These are phyloP conservation scores for Drosophila stalkeri DNA, from an alignment of 2,888 invertebrate species.

Conservation along the genomic window DNA sequence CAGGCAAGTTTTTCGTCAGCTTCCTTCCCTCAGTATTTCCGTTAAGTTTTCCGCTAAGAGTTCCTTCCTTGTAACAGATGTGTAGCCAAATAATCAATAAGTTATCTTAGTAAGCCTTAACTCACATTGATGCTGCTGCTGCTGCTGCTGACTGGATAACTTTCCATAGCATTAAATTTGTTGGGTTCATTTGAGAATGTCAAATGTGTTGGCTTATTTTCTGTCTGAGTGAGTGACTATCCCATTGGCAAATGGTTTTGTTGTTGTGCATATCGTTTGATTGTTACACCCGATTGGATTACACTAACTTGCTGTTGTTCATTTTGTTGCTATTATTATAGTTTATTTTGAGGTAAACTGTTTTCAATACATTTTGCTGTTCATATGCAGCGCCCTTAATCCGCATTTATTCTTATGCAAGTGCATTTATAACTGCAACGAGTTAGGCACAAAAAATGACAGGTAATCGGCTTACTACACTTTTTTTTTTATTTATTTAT, in stretches of 20 bases:
- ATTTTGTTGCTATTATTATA: background rate
- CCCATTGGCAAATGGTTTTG: slow-evolving; percentile 43
- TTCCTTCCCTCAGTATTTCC: slow-evolving; percentile 46
- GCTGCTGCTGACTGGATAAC: slow-evolving; percentile 43
- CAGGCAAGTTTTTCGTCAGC: slow-evolving; percentile 11
- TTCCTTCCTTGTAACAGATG: slow-evolving; percentile 56
- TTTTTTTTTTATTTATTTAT: background rate
- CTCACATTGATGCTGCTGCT: background rate
- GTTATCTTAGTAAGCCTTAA: slow-evolving; percentile 40
- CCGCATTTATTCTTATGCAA: slow-evolving; percentile 1
- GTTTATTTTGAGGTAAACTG: background rate
- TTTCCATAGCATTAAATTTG: slow-evolving; percentile 70
- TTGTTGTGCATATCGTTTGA: slow-evolving; percentile 54
- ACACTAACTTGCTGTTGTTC: slow-evolving; percentile 1
- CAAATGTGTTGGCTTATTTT: slow-evolving; percentile 53
- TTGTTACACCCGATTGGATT: slow-evolving; percentile 35
- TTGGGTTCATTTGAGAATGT: slow-evolving; percentile 58
- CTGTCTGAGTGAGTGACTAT: slow-evolving; percentile 26
- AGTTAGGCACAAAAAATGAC: background rate
- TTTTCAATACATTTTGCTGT: background rate
- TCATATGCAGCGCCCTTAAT: background rate
- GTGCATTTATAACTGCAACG: slow-evolving; percentile 3
- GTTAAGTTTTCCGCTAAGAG: slow-evolving; percentile 53
- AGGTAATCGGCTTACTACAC: slow-evolving; percentile 1
- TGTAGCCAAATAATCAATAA: slow-evolving; percentile 73